A percentile compares a stretch with the other conserved stretches of the same genome.
Evolutionary conservation across 2,113 vertebrate genomes (phyloP).

Genomic region (Aphelocoma coerulescens): DNA sequence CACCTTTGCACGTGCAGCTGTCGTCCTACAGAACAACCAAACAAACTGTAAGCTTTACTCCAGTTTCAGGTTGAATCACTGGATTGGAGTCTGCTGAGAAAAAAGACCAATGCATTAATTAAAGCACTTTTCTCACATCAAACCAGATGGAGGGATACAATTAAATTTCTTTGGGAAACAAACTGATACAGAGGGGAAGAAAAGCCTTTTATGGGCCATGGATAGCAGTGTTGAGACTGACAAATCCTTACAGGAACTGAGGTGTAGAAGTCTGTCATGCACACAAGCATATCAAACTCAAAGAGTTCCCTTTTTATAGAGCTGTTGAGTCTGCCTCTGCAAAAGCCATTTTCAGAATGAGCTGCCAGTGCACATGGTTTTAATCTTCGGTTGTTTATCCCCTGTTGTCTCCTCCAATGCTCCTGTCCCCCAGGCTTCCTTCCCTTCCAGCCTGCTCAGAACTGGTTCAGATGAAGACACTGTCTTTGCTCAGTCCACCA

Average conservation of each 20-base stretch:
- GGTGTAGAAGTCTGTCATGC: background rate
- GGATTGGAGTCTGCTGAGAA: background rate
- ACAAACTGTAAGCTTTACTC: background rate
- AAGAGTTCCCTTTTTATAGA: background rate
- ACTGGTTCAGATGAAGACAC: background rate
- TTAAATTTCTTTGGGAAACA: background rate
- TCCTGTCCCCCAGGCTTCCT: background rate
- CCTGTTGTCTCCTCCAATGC: background rate
- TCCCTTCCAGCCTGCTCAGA: background rate
- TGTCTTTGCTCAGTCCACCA: background rate
- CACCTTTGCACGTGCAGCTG: constrained; percentile 91
- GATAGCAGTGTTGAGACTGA: background rate
- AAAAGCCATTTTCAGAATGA: background rate
- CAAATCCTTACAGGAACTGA: background rate
- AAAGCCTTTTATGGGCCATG: background rate
- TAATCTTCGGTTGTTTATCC: background rate
- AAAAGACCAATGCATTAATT: background rate
- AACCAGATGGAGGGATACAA: background rate
- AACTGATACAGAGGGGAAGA: background rate
- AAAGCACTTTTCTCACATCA: background rate
- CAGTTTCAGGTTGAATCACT: background rate
- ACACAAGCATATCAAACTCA: background rate
- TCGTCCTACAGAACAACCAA: constrained; percentile 78
- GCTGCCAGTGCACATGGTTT: background rate
- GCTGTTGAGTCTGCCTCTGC: background rate